phyloP scores from a whole-genome alignment of 1,140 invertebrate genomes.

The Micrasema longulum region DNA sequence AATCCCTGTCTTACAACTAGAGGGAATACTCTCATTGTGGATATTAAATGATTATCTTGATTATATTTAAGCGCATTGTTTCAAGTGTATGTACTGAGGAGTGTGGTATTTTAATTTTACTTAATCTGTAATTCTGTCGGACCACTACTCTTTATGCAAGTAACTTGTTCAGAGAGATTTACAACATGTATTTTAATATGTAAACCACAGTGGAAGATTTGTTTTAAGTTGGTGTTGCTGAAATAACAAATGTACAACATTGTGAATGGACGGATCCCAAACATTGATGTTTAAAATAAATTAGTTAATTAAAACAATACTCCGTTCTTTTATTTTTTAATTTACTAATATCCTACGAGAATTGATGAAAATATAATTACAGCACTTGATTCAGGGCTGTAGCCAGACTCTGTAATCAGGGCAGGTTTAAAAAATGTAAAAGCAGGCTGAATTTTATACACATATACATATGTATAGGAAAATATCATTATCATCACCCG shows the following conservation, averaged over 20 bases:
- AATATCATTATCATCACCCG: no score
- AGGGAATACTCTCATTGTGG: not conserved
- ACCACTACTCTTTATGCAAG: not conserved
- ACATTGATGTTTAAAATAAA: constrained; percentile 52
- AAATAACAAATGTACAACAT: constrained; percentile 46
- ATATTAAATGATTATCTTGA: constrained; percentile 1
- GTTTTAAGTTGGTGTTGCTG: constrained; percentile 17
- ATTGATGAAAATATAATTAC: no score
- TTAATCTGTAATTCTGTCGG: constrained; percentile 1
- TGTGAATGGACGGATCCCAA: constrained; percentile 47
- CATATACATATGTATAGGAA: no score
- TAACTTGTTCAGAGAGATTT: constrained; percentile 8
- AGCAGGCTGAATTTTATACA: no score
- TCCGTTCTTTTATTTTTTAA: constrained; percentile 18
- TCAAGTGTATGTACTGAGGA: not conserved
- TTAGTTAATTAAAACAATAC: constrained; percentile 44
- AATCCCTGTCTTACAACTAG: not conserved
- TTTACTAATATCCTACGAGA: no score
- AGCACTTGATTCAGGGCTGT: no score
- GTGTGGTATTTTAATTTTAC: constrained; percentile 11
- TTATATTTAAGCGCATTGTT: constrained; percentile 6
- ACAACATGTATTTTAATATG: constrained; percentile 41
- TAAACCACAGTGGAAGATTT: constrained; percentile 16
- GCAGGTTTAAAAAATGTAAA: no score
- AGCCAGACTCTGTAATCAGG: no score